phyloP scores from a whole-genome alignment of 2,888 invertebrate species.

The Ganaspis brasiliensis region DNA sequence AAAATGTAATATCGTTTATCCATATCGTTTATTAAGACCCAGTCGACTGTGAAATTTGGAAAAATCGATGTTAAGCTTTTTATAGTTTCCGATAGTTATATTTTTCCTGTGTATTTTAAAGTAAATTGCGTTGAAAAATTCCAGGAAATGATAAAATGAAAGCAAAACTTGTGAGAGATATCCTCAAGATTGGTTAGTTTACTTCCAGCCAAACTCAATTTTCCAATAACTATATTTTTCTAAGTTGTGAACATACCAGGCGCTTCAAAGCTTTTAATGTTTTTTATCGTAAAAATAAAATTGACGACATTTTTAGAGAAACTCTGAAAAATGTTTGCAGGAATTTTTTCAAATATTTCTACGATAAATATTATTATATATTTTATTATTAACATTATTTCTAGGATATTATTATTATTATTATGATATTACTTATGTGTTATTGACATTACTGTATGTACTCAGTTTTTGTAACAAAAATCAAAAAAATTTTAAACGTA shows the following conservation, averaged over 20 bases:
- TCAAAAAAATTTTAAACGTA: too few species aligned
- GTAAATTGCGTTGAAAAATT: not conserved
- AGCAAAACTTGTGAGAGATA: not conserved
- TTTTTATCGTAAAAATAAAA: not conserved
- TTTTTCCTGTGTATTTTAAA: not conserved
- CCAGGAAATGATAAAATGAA: slow-evolving; percentile 11
- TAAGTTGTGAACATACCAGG: not conserved
- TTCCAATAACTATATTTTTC: slow-evolving; percentile 1
- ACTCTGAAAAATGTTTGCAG: too few species aligned
- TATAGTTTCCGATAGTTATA: not conserved
- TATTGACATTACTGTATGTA: too few species aligned
- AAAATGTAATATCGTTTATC: too few species aligned
- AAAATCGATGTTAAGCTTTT: not conserved
- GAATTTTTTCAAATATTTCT: too few species aligned
- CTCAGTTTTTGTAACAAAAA: too few species aligned
- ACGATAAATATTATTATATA: too few species aligned
- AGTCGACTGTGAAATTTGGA: too few species aligned
- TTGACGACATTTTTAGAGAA: not conserved
- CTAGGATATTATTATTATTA: too few species aligned
- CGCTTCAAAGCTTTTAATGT: slow-evolving; percentile 8
- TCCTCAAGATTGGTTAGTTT: slow-evolving; percentile 2
- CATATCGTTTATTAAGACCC: too few species aligned
- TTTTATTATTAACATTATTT: too few species aligned
- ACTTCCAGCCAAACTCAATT: not conserved
- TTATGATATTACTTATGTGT: too few species aligned